phyloP scores from a whole-genome alignment of 2,797 vertebrate species.

The Taenioides sp. region DNA sequence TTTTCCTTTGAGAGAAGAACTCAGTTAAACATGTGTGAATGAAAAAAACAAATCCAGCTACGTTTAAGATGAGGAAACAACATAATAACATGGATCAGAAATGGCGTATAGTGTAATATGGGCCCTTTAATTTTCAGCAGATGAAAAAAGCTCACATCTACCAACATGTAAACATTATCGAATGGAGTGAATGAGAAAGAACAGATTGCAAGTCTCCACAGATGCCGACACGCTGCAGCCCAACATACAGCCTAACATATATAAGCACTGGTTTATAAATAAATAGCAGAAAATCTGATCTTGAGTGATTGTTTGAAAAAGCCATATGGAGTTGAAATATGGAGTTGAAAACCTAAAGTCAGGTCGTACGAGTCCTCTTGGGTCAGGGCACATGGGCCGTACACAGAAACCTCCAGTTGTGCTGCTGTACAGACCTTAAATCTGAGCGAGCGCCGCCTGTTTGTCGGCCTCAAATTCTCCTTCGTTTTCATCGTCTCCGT shows the following conservation, averaged over 20 bases:
- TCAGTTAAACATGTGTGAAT: too few species aligned
- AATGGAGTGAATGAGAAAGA: neutral
- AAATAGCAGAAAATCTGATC: neutral
- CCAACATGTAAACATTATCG: neutral
- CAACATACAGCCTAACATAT: too few species aligned
- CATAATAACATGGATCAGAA: neutral
- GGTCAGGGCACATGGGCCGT: neutral
- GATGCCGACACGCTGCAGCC: neutral
- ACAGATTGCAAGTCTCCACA: too few species aligned
- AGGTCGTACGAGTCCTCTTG: neutral
- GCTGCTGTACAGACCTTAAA: constrained; percentile 61
- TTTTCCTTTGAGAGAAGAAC: too few species aligned
- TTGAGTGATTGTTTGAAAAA: neutral
- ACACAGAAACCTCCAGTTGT: neutral
- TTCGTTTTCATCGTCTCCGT: constrained; percentile 88
- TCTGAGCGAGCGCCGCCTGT: constrained; percentile 83
- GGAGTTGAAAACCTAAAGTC: neutral
- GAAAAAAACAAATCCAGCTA: too few species aligned
- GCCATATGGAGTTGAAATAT: neutral
- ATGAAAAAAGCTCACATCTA: neutral
- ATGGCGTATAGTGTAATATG: neutral
- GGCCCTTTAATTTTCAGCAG: neutral
- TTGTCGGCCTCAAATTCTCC: constrained; percentile 92
- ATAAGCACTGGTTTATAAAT: neutral
- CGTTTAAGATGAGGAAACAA: too few species aligned